phyloP scores from a whole-genome alignment of 2,888 invertebrate genomes.

The Furcula furcula region DNA sequence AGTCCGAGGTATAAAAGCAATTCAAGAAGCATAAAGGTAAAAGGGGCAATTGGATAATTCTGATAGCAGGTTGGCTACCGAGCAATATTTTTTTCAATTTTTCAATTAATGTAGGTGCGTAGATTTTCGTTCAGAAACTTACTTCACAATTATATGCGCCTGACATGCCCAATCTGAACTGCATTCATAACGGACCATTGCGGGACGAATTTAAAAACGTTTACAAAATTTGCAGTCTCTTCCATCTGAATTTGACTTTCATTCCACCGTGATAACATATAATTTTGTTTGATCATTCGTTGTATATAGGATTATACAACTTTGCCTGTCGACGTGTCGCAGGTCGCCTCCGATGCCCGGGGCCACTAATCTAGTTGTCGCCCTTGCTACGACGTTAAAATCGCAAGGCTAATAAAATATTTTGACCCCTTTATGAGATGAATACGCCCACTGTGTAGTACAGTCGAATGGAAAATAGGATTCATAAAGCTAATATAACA shows the following conservation, averaged over 20 bases:
- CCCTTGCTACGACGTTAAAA: conserved; percentile 75
- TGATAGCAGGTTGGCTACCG: too few relatives aligned
- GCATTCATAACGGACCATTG: conserved; percentile 47
- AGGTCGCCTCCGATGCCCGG: conserved; percentile 48
- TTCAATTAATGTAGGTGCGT: too few relatives aligned
- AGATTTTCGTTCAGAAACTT: neutral
- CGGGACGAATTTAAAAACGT: conserved; percentile 38
- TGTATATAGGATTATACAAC: conserved; percentile 24
- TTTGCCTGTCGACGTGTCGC: conserved; percentile 53
- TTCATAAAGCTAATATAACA: too few relatives aligned
- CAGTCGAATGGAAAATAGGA: conserved; percentile 37
- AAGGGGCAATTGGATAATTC: too few relatives aligned
- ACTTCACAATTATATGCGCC: conserved; percentile 30
- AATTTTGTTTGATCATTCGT: conserved; percentile 3
- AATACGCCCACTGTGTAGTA: conserved; percentile 73
- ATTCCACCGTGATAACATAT: conserved; percentile 4
- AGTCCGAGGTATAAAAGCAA: too few relatives aligned
- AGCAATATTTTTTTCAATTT: too few relatives aligned
- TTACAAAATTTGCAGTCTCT: conserved; percentile 12
- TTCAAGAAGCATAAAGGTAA: too few relatives aligned
- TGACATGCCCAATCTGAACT: conserved; percentile 42
- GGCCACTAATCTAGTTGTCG: conserved; percentile 74
- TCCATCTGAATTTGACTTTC: conserved; percentile 19
- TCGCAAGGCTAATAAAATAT: conserved; percentile 81
- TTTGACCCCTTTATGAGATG: conserved; percentile 80